Evolutionary conservation across 2,113 vertebrate genomes (phyloP).

Genomic region (Pachyramphus minor): DNA sequence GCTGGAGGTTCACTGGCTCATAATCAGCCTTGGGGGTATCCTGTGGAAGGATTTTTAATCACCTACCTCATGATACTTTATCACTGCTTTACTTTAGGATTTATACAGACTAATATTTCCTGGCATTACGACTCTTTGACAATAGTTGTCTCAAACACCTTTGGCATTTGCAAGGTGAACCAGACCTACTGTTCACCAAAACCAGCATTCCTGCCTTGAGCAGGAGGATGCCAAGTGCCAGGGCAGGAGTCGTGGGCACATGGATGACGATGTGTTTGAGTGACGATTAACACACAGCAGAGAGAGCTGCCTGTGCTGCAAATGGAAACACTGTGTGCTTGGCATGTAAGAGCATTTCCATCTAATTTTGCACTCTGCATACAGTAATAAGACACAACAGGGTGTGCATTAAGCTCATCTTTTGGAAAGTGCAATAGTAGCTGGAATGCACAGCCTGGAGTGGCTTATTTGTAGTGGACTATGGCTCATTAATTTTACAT

Average conservation of each 20-base stretch:
- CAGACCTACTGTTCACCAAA: not conserved
- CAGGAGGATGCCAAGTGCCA: not conserved
- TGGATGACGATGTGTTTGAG: not conserved
- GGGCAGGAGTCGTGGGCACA: conserved; percentile 7
- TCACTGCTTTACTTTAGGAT: not conserved
- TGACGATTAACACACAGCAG: conserved; percentile 27
- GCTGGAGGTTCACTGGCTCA: not conserved
- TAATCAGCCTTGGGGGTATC: not conserved
- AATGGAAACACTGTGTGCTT: conserved; percentile 17
- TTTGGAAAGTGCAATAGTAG: conserved; percentile 29
- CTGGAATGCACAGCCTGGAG: conserved; percentile 47
- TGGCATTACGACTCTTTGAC: not conserved
- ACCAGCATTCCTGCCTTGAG: not conserved
- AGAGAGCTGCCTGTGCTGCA: conserved; percentile 16
- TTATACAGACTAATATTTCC: not conserved
- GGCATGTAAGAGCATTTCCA: not conserved
- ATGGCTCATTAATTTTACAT: conserved; percentile 65
- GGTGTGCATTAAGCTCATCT: conserved; percentile 58
- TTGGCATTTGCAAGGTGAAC: not conserved
- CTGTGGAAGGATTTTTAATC: not conserved
- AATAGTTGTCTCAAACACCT: not conserved
- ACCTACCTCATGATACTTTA: not conserved
- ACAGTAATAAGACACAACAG: conserved; percentile 58
- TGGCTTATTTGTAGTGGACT: conserved; percentile 54
- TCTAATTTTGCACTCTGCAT: conserved; percentile 47